Evolutionary conservation across 2,113 vertebrate genomes (phyloP).

Genomic region (Aphelocoma coerulescens): DNA sequence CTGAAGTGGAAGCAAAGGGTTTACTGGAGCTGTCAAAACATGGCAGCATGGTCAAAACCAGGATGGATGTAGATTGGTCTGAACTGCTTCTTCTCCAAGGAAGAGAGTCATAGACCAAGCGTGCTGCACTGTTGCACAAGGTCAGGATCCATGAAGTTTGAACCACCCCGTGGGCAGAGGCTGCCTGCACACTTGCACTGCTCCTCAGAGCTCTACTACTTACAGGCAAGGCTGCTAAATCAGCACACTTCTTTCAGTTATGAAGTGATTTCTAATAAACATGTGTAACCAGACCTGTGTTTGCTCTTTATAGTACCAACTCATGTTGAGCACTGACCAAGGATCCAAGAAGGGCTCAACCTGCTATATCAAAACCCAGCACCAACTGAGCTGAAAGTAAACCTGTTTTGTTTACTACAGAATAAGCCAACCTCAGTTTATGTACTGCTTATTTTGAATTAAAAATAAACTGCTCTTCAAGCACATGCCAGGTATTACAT

Average conservation of each 20-base stretch:
- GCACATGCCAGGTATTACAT: not conserved
- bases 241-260: not conserved
- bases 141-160: not conserved
- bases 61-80: not conserved
- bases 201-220: not conserved
- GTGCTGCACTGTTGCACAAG: fast-evolving
- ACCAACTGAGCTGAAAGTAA: not conserved
- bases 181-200: not conserved
- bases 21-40: not conserved
- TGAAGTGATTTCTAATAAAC: not conserved
- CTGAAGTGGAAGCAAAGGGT: not conserved
- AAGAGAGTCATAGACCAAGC: not conserved
- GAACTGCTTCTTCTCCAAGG: not conserved
- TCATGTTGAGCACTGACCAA: not conserved
- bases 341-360: not conserved
- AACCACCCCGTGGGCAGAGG: not conserved
- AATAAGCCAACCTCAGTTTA: not conserved
- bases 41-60: not conserved
- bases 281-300: not conserved
- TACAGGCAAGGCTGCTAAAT: not conserved
- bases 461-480: not conserved
- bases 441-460: not conserved
- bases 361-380: not conserved
- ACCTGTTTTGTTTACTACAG: not conserved
- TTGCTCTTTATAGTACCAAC: not conserved